Evolutionary conservation across 1,140 invertebrate species (phyloP).

Genomic region (Bombus difficillimus): DNA sequence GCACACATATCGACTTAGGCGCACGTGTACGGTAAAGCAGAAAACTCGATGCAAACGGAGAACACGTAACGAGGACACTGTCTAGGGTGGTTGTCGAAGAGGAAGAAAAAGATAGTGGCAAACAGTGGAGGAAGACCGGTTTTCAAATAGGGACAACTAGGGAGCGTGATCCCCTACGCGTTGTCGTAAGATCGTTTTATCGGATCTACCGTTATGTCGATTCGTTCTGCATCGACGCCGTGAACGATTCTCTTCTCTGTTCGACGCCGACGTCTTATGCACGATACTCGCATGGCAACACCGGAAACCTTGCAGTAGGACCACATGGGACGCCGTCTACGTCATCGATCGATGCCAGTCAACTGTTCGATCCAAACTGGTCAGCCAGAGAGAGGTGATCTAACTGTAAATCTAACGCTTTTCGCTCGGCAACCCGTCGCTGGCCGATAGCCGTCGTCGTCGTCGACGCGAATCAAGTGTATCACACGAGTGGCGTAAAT

Average conservation of each 20-base stretch:
- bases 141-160: slow-evolving; percentile 12
- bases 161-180: slow-evolving; percentile 23
- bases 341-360: slow-evolving; percentile 56
- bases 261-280: slow-evolving; percentile 32
- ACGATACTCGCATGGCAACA: slow-evolving; percentile 58
- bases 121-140: slow-evolving; percentile 18
- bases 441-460: not conserved
- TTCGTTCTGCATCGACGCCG: slow-evolving; percentile 70
- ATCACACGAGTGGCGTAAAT: slow-evolving; percentile 15
- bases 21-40: not conserved
- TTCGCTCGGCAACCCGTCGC: slow-evolving; percentile 18
- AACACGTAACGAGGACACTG: not conserved
- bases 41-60: not conserved
- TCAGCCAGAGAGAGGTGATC: slow-evolving; percentile 43
- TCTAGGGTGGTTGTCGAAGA: not conserved
- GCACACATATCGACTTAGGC: not conserved
- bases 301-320: slow-evolving; percentile 54
- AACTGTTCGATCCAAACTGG: slow-evolving; percentile 47
- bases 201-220: slow-evolving; percentile 73
- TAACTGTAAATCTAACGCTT: slow-evolving; percentile 75
- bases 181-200: slow-evolving; percentile 68
- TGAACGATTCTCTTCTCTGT: not conserved
- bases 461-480: slow-evolving; percentile 58
- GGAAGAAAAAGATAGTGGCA: not conserved
- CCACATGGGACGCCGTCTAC: slow-evolving; percentile 27